Conservation (phyloP, 2,113 vertebrate genomes). For the Perca flavescens region DNA sequence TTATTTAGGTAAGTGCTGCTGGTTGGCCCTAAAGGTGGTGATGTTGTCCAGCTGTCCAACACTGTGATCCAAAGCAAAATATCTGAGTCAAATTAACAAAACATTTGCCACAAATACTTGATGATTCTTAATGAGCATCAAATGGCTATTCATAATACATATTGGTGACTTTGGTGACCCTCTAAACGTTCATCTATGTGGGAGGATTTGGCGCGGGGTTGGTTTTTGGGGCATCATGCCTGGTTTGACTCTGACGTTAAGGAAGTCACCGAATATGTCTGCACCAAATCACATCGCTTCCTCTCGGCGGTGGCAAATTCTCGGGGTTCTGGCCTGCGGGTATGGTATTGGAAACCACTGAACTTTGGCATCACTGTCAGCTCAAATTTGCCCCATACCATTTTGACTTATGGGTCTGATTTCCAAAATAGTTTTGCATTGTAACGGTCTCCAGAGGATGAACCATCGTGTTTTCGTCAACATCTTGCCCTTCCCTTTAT, state of each 20-base stretch:
- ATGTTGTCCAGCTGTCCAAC: background rate
- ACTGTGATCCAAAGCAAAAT: background rate
- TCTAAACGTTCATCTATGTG: background rate
- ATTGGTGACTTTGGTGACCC: too few species aligned
- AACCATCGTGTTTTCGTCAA: background rate
- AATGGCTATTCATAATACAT: background rate
- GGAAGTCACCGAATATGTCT: background rate
- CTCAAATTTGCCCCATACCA: background rate
- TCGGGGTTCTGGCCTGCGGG: background rate
- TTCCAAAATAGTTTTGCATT: background rate
- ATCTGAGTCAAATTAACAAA: background rate
- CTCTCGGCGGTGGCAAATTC: too few species aligned
- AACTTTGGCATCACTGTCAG: background rate
- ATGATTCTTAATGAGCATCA: background rate
- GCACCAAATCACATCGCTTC: too few species aligned
- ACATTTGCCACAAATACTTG: background rate
- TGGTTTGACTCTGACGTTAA: background rate
- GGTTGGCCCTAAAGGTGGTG: background rate
- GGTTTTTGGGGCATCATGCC: background rate
- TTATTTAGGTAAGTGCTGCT: background rate
- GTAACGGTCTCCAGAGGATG: too few species aligned
- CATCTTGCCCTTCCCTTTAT: background rate
- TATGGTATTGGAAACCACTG: too few species aligned
- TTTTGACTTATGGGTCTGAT: background rate
- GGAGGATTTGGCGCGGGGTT: background rate